Base-by-base conservation (phyloP, 2,797 vertebrate species). In the Peromyscus eremicus region DNA sequence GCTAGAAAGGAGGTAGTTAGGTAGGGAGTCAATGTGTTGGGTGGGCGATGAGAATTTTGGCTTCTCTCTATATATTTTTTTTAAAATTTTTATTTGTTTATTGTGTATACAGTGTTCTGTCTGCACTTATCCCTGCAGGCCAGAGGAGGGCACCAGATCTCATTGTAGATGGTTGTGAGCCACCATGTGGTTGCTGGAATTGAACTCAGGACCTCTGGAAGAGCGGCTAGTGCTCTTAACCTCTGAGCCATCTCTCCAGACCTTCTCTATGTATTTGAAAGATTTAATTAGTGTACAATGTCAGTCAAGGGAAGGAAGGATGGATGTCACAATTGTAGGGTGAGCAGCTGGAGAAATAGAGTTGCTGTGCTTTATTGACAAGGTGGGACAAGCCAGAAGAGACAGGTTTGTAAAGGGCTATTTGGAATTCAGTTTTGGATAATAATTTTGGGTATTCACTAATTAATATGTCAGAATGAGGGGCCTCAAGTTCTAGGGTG, bases 351-450 rank as follows among this genome's bases (percentile, higher is more conserved):
- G 34, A 88, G 16, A 79, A 82, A 37, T 77, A 52, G 37, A 75
- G 43, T 64, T 84, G 19, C 27, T 73, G 34, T 71, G 43, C 62
- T 68, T 85, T 49, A 32, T 92, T 95, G 82, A 34, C 52, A 75
- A 77, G 43, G 75, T 27, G 43, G 9, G 3, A 40, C 92, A 92
- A 66, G 85, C 37, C 49, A 8, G 34, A 46, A 86, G 62, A 94
- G 85, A 40, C 13, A 95, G 49, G n/a, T 90, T 90, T 96, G 70
- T 62, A 88, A 85, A 81, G 79, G 19, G 75, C 40, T 80, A 37
- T 92, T 96, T 93, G 46, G 32, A 77, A 76, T 66, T 95, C 13
- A 49, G 37, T 94, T 91, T 84, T 93, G 25, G 32, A 89, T 34
- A 27, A 46, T 94, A 71, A 73, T 71, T 96, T 86, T 71, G n/a